These are phyloP conservation scores for Acipenser ruthenus DNA, from an alignment of 2,797 vertebrate species.

Conservation along the genomic window DNA sequence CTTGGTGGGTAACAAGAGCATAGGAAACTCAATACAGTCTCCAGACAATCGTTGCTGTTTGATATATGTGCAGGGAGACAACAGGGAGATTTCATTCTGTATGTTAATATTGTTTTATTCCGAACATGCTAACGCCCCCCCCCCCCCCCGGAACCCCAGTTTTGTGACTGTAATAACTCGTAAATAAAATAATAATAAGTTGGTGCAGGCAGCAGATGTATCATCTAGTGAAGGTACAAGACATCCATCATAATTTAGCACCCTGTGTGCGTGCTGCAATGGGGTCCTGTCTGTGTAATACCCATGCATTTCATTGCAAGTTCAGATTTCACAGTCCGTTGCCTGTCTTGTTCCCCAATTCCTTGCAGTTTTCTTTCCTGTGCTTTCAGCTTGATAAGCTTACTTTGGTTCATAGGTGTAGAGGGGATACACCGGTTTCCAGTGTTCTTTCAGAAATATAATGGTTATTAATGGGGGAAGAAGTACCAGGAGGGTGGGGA, in stretches of 20 bases:
- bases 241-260: background rate
- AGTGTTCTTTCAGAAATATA: too few species aligned
- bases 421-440: too few species aligned
- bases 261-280: background rate
- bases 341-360: too few species aligned
- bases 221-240: slow-evolving; percentile 3
- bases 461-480: too few species aligned
- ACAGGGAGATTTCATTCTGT: slow-evolving; percentile 46
- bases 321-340: too few species aligned
- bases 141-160: background rate
- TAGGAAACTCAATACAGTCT: background rate
- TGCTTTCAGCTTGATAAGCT: too few species aligned
- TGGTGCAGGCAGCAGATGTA: background rate
- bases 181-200: slow-evolving; percentile 5
- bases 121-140: slow-evolving; percentile 26
- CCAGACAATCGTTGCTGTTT: slow-evolving; percentile 40
- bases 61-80: slow-evolving; percentile 53
- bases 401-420: too few species aligned
- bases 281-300: background rate
- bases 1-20: too few species aligned
- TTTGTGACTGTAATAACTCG: background rate
- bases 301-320: too few species aligned
- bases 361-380: too few species aligned
- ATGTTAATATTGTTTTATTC: slow-evolving; percentile 49
- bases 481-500: too few species aligned